These are phyloP conservation scores for Drosophila robusta DNA, from an alignment of 2,888 invertebrate genomes.

Conservation along the genomic window DNA sequence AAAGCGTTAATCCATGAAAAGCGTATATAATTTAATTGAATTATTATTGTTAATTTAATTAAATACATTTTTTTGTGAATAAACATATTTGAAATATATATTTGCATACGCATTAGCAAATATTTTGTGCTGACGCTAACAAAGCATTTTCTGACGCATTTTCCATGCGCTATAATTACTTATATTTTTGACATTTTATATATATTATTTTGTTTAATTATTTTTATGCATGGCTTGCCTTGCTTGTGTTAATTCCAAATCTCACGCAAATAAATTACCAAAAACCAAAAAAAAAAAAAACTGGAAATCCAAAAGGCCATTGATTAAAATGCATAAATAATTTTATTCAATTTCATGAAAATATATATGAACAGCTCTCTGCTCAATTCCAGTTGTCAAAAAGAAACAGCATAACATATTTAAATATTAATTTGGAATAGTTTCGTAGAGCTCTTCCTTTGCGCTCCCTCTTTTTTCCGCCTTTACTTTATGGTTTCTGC, in stretches of 20 bases:
- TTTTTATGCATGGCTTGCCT: conserved; percentile 7
- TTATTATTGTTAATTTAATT: too few species aligned
- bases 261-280: conserved; percentile 1
- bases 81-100: conserved; percentile 3
- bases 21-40: not conserved
- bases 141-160: not conserved
- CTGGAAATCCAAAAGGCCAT: conserved; percentile 2
- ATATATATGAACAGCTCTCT: not conserved
- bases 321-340: conserved; percentile 40
- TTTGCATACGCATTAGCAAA: conserved; percentile 3
- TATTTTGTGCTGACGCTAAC: not conserved
- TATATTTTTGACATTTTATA: not conserved
- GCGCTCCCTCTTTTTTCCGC: too few species aligned
- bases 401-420: conserved; percentile 22
- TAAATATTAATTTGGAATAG: conserved; percentile 43
- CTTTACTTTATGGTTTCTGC: conserved; percentile 2
- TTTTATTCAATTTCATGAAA: conserved; percentile 10
- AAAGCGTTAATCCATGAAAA: too few species aligned
- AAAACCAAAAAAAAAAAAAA: conserved; percentile 3
- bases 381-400: conserved; percentile 16
- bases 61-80: not conserved
- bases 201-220: not conserved
- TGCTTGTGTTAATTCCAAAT: not conserved
- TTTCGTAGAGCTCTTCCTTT: conserved; percentile 7
- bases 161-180: conserved; percentile 2